Conservation (phyloP, 2,888 invertebrate species). For the Bombylius major region DNA sequence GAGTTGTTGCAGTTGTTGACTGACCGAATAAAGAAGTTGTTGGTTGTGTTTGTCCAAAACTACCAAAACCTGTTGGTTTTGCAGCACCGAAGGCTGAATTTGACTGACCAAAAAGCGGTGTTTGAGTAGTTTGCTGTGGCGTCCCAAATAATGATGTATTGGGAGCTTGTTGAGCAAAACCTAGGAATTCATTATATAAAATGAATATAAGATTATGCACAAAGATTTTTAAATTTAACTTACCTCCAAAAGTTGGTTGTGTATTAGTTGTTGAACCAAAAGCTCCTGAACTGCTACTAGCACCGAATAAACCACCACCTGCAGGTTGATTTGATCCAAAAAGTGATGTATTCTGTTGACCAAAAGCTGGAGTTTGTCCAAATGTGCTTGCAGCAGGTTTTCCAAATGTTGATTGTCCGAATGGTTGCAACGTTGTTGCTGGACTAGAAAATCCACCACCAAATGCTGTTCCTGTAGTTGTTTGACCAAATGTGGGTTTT, state of each 20-base stretch:
- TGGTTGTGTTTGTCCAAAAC: conserved; percentile 33
- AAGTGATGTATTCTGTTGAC: conserved; percentile 41
- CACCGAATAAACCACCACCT: conserved; percentile 47
- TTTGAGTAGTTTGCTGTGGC: conserved; percentile 32
- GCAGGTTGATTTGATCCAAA: conserved; percentile 44
- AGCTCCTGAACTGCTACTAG: conserved; percentile 45
- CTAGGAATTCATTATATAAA: conserved; percentile 11
- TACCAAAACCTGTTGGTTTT: conserved; percentile 33
- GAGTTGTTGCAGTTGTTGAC: conserved; percentile 32
- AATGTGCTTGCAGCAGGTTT: conserved; percentile 49
- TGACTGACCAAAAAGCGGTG: conserved; percentile 50
- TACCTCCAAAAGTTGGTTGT: conserved; percentile 32
- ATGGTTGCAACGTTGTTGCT: conserved; percentile 30
- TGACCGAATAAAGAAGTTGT: conserved; percentile 43
- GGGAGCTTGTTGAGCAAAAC: conserved; percentile 37
- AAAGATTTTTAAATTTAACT: conserved; percentile 3
- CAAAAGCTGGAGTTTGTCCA: conserved; percentile 58
- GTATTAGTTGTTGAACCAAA: conserved; percentile 49
- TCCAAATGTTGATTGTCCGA: conserved; percentile 42
- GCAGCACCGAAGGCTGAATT: conserved; percentile 48
- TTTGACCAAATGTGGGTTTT: conserved; percentile 39
- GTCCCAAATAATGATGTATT: conserved; percentile 48
- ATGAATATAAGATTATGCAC: conserved; percentile 12
- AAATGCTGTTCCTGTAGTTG: conserved; percentile 28
- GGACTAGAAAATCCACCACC: conserved; percentile 28